Base-by-base conservation (phyloP, 2,888 invertebrate species). In the Phortica okadai region DNA sequence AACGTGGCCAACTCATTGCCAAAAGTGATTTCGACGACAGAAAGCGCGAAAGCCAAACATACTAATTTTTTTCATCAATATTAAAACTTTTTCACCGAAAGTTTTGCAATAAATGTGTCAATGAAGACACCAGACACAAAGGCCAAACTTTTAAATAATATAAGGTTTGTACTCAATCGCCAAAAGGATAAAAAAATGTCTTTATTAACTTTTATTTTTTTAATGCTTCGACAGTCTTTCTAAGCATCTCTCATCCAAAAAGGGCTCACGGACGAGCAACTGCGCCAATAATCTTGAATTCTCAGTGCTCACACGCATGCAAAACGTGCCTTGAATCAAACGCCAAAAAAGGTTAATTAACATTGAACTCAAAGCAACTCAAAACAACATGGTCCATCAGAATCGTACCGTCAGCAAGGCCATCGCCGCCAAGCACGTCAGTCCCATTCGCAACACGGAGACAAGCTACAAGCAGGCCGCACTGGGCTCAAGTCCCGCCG, bases 281-380 rank as follows among this genome's bases (percentile, higher is more conserved):
- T 94, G 96, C 91, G 97, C 95, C 83, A 97, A 97, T 93, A 94
- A 95, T 78, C 92, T 97, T 92, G 97, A 97, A 93, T 94, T 96
- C 91, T 93, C 95, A 89, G 96, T 97, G 64, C 94, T 97, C 70
- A 96, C 96, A 73, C 95, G 95, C 90, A 93, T 97, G 73, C 96
- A 96, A 91, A 96, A 95, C 95, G 97, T 97, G 81, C 97, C 97
- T 83, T 97, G 96, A 94, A 75, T 73, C 16, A 8, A 50, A 25
- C 74, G 44, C 64, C 50, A 10, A 50, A 16, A n/a, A 2, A 25
- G 2, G 11, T 54, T 33, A 66, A 78, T 54, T 25, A 74, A 56
- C 72, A 50, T 54, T 81, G 76, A 74, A 78, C 74, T 75, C 77
- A 76, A 44, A 74, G 82, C 41, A 50, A 78, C 62, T 16, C 16